phyloP scores from a whole-genome alignment of 1,140 invertebrate genomes.

The Schlechtendalia chinensis region DNA sequence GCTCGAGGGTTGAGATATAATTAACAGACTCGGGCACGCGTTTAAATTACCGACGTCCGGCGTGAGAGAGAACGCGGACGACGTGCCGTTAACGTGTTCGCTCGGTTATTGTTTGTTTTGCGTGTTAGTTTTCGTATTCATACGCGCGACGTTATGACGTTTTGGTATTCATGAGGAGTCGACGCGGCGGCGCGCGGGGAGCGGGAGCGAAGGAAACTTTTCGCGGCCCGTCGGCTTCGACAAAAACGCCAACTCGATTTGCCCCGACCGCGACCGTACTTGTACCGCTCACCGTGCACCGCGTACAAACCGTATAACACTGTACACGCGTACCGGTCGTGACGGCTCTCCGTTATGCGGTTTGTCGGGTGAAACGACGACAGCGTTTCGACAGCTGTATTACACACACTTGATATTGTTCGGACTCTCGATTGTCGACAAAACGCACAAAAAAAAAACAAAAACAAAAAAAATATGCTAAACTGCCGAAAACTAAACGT shows the following conservation, averaged over 20 bases:
- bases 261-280: neutral
- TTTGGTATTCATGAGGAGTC: slow-evolving; percentile 15
- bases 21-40: neutral
- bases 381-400: slow-evolving; percentile 4
- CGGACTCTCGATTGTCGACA: too few relatives aligned
- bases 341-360: too few relatives aligned
- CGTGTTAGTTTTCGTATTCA: slow-evolving; percentile 28
- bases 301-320: neutral
- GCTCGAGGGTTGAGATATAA: neutral
- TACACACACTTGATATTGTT: neutral
- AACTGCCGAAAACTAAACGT: too few relatives aligned
- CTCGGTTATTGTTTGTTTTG: slow-evolving; percentile 25
- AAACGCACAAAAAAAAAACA: too few relatives aligned
- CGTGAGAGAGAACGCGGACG: neutral
- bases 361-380: neutral
- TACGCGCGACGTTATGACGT: neutral
- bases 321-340: too few relatives aligned
- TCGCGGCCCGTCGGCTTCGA: neutral
- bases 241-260: neutral
- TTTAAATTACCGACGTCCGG: slow-evolving; percentile 27
- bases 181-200: neutral
- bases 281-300: neutral
- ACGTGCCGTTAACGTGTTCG: neutral
- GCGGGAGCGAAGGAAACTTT: slow-evolving; percentile 16
- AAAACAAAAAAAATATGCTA: too few relatives aligned